Conservation (phyloP, 2,888 invertebrate genomes). For the Thera obeliscata region DNA sequence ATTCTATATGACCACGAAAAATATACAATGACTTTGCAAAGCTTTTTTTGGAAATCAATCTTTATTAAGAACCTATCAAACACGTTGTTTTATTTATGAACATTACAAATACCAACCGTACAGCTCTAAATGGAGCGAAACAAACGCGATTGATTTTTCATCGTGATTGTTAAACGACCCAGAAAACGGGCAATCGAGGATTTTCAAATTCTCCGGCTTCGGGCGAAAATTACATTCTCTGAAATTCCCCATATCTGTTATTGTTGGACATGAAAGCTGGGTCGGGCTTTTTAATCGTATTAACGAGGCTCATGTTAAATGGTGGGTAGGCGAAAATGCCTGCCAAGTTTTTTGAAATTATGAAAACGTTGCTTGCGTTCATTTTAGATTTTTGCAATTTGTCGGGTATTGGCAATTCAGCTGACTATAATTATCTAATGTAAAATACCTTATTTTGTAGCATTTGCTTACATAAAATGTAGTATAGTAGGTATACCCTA, state of each 20-base stretch:
- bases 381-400: background rate
- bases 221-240: slow-evolving; percentile 1
- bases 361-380: background rate
- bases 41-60: background rate
- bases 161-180: slow-evolving; percentile 64
- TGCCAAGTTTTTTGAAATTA: slow-evolving; percentile 7
- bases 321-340: background rate
- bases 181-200: slow-evolving; percentile 48
- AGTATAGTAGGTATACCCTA: too few relatives aligned
- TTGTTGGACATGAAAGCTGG: slow-evolving; percentile 5
- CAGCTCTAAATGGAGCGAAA: slow-evolving; percentile 27
- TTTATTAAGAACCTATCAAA: background rate
- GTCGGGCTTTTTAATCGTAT: slow-evolving; percentile 8
- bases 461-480: too few relatives aligned
- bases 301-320: slow-evolving; percentile 8
- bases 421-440: too few relatives aligned
- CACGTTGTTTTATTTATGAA: background rate
- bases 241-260: slow-evolving; percentile 16
- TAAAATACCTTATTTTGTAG: too few relatives aligned
- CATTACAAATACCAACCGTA: background rate
- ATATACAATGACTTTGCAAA: background rate
- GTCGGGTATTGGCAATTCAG: too few relatives aligned
- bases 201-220: slow-evolving; percentile 4
- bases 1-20: background rate
- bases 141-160: slow-evolving; percentile 59